Evolutionary conservation across 2,888 invertebrate genomes (phyloP), one percentile per base, ranked within the genome.

Genomic region (Agonum fuliginosum): DNA sequence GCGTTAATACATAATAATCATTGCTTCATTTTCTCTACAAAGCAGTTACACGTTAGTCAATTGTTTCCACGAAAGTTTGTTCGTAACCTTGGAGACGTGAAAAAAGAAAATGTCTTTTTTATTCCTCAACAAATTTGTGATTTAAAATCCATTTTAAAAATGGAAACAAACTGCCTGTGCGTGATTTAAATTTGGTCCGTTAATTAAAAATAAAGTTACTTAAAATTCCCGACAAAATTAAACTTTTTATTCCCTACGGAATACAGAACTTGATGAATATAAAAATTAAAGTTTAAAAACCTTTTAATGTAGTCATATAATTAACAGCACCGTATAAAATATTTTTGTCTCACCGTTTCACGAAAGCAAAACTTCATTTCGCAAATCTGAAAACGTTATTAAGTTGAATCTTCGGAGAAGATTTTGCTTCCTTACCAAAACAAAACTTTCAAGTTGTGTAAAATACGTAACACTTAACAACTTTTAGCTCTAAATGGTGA

Each of bases 61-160:
- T 62, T 62, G 58, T 62, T 62, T 62, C 58, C 30, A 27, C 58
- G 58, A 62, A 62, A 27, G 34, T 62, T 62, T 62, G n/a, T 27
- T 22, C 8, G 58, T 14, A 62, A 17, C 58, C 58, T 62, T 62
- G 24, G 54, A 22, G 19, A 24, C 8, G 6, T 51, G 12, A 54
- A 54, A 10, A 54, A 24, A 1, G 24, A 51, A 37, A 54, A n/a
- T n/a, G n/a, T n/a, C n/a, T n/a, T n/a, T n/a, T n/a, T n/a, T n/a
- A n/a, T n/a, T n/a, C n/a, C n/a, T n/a, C n/a, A n/a, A n/a, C n/a
- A 48, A 41, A 10, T 19, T 48, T 8, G 8, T 10, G 48, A 48
- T 48, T 48, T 48, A 19, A 48, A 48, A 48, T 1, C 48, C 1
- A 19, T 48, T n/a, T 48, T 14, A 41, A 41, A 48, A 48, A 20